These are phyloP conservation scores for Cuculus canorus DNA, from an alignment of 2,797 vertebrate genomes.

Conservation along the genomic window DNA sequence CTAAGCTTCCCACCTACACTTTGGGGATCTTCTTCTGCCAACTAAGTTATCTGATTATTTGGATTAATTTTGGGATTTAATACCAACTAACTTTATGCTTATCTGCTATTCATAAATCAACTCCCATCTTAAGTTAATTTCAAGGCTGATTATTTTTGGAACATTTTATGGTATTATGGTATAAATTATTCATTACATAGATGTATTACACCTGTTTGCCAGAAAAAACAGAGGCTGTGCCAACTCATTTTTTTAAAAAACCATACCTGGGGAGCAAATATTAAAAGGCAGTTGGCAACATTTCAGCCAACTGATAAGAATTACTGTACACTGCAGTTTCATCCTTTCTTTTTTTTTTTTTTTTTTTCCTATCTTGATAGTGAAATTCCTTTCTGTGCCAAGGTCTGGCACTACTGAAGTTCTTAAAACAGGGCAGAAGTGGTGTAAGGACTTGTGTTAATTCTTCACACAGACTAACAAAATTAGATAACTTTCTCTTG, in stretches of 20 bases:
- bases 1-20: background rate
- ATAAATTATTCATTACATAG: conserved; percentile 53
- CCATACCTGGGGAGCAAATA: background rate
- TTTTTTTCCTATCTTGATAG: background rate
- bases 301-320: background rate
- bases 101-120: conserved; percentile 35
- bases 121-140: conserved; percentile 52
- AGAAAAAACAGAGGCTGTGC: conserved; percentile 21
- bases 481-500: background rate
- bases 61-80: conserved; percentile 35
- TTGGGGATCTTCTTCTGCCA: background rate
- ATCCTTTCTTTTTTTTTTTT: background rate
- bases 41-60: conserved; percentile 5
- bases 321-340: background rate
- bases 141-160: conserved; percentile 58
- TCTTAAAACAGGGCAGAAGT: background rate
- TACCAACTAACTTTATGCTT: conserved; percentile 16
- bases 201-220: background rate
- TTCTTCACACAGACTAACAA: background rate
- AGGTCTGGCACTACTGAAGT: background rate
- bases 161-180: background rate
- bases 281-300: background rate
- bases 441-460: background rate
- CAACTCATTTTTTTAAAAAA: conserved; percentile 28
- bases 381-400: background rate